These are phyloP conservation scores for Semotilus atromaculatus DNA, from an alignment of 2,797 vertebrate genomes.

Conservation along the genomic window DNA sequence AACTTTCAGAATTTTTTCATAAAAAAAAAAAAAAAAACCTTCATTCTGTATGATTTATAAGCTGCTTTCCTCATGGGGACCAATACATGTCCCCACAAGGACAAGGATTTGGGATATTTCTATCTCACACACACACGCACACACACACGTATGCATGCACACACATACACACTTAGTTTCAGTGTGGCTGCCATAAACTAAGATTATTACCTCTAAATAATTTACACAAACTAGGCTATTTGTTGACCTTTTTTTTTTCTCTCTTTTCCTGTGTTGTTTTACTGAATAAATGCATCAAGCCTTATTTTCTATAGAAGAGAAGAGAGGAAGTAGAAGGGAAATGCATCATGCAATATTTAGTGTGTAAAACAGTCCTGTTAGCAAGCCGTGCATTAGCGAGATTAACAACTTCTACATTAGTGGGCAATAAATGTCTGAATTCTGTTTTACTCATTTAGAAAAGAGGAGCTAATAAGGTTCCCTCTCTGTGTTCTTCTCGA, in stretches of 20 bases:
- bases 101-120: too few species aligned
- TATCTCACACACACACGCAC: background rate
- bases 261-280: constrained; percentile 29
- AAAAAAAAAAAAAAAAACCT: too few species aligned
- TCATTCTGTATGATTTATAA: too few species aligned
- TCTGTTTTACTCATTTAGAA: constrained; percentile 64
- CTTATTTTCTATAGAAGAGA: constrained; percentile 19
- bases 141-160: background rate
- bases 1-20: too few species aligned
- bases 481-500: constrained; percentile 60
- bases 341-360: constrained; percentile 71
- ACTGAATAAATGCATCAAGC: constrained; percentile 1
- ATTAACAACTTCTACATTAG: constrained; percentile 67
- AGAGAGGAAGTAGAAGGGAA: constrained; percentile 49
- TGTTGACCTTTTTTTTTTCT: constrained; percentile 5
- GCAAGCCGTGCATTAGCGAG: constrained; percentile 66
- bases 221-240: constrained; percentile 45
- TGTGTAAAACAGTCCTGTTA: constrained; percentile 62
- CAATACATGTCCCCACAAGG: too few species aligned
- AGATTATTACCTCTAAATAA: constrained; percentile 49
- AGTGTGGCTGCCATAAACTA: constrained; percentile 22
- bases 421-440: constrained; percentile 63
- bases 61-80: too few species aligned
- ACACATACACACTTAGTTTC: background rate
- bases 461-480: constrained; percentile 63